Evolutionary conservation across 2,797 vertebrate species (phyloP), one percentile per base, ranked within the genome.

Genomic region (Columba guinea): DNA sequence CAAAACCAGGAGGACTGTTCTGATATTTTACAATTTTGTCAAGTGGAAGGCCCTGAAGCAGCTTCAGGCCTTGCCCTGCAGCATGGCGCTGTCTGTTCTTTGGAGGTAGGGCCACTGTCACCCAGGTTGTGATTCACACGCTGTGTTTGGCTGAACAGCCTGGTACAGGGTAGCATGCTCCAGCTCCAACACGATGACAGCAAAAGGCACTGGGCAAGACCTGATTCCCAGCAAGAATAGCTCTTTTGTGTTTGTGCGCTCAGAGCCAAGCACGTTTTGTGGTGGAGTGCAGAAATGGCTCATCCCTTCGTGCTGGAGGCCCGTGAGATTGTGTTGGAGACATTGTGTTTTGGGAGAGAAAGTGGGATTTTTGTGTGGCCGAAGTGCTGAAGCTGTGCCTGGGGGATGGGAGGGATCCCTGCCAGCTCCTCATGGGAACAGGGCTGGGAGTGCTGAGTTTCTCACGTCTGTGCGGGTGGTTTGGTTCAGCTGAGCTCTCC

Each of bases 391-490:
- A 87, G 44, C 52, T 88, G 44, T 67, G 82, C 53, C 37, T 83
- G 51, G 37, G 35, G 82, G 39, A 37, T 67, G 37, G 41, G 56
- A 64, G 56, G 16, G 76, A 63, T 56, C 34, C 62, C 48, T 79
- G 87, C 82, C 84, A 84, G 1, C 51, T 93, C 62, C 83, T 85
- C 69, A n/a, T 67, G 90, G 90, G 90, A 95, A 83, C 83, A 51
- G 41, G 71, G 44, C 56, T 59, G 67, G 22, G 52, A 73, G 32
- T 19, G 15, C 65, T 8, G 27, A 67, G 75, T 89, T 62, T 65
- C 14, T 63, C 21, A 4, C 1, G 0, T 35, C 77, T 58, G 35
- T 21, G 65, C 21, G 75, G 39, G 19, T 4, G 4, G 11, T 84
- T 90, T 52, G 68, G 52, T 75, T 90, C 41, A 15, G 35, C 3